phyloP scores from a whole-genome alignment of 2,888 invertebrate species.

The Apantesis nais region DNA sequence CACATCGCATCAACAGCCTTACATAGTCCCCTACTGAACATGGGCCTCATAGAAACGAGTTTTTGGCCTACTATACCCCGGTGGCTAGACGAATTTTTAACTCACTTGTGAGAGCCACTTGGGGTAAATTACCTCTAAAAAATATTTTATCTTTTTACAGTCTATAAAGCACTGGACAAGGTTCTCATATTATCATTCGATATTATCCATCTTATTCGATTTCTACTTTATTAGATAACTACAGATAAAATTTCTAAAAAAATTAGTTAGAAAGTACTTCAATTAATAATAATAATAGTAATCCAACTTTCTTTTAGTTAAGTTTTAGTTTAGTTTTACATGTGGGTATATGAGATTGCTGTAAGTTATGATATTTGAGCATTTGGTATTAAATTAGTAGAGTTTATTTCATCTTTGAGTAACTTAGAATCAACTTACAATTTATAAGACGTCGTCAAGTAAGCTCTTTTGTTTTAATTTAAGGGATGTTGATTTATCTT shows the following conservation, averaged over 20 bases:
- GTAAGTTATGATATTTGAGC: neutral
- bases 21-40: too few species aligned
- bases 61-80: too few species aligned
- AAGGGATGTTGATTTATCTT: neutral
- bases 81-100: too few species aligned
- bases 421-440: slow-evolving; percentile 5
- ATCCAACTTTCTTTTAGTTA: neutral
- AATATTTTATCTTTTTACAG: too few species aligned
- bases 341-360: neutral
- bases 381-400: slow-evolving; percentile 1
- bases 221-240: neutral
- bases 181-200: neutral
- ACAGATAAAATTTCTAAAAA: too few species aligned
- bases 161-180: too few species aligned
- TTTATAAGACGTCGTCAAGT: neutral
- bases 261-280: neutral
- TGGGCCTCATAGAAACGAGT: too few species aligned
- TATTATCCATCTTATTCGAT: neutral
- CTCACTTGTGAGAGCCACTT: too few species aligned
- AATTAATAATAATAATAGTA: too few species aligned
- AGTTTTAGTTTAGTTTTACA: neutral
- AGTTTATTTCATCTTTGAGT: neutral
- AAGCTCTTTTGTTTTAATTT: neutral
- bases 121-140: too few species aligned
- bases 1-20: too few species aligned